A percentile compares a stretch with the other conserved stretches of the same genome.
Conservation (phyloP, 2,797 vertebrate genomes). For the Bucorvus abyssinicus region DNA sequence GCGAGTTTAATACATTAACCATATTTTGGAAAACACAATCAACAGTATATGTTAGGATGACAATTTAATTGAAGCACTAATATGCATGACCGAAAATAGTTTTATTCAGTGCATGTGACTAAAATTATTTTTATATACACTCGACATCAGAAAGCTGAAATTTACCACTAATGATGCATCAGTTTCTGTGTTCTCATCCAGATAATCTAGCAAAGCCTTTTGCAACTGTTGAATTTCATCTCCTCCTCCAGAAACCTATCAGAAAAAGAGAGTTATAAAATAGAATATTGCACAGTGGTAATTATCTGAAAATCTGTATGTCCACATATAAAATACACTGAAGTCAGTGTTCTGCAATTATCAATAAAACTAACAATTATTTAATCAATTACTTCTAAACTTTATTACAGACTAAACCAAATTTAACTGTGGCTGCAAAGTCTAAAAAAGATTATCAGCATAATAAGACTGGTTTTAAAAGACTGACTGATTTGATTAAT, state of each 20-base stretch:
- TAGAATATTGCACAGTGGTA: not conserved
- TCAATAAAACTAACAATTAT: not conserved
- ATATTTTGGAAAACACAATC: not conserved
- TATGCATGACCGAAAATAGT: not conserved
- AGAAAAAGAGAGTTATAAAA: not conserved
- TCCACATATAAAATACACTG: not conserved
- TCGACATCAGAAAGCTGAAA: not conserved
- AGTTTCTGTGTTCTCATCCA: conserved; percentile 87
- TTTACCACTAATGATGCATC: conserved; percentile 89
- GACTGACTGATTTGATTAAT: not conserved
- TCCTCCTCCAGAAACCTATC: conserved; percentile 80
- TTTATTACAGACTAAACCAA: not conserved
- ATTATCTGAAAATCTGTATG: not conserved
- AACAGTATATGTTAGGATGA: not conserved
- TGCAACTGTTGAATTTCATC: conserved; percentile 95
- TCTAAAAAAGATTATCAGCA: not conserved
- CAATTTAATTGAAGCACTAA: not conserved
- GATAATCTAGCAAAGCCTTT: conserved; percentile 89
- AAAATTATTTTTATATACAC: not conserved
- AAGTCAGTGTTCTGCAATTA: not conserved
- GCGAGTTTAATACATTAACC: not conserved
- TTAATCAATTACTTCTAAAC: not conserved
- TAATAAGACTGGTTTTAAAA: not conserved
- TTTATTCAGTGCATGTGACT: not conserved
- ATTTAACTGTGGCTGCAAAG: not conserved